A percentile compares a stretch with the other conserved stretches of the same genome.
Conservation (phyloP, 2,113 vertebrate genomes). For the Tursiops truncatus region DNA sequence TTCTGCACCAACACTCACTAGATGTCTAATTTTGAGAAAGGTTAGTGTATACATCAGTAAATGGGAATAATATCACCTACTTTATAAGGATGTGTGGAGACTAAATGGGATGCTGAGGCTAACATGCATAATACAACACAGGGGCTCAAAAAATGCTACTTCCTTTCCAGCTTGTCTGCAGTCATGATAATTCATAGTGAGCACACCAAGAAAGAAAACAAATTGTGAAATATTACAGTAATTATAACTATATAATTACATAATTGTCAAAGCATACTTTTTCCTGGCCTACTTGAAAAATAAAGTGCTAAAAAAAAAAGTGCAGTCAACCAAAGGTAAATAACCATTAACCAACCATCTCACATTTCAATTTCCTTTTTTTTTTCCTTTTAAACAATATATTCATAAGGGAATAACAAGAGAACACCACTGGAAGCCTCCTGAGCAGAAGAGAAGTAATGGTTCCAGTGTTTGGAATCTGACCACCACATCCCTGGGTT, state of each 20-base stretch:
- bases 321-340: neutral
- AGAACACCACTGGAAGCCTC: neutral
- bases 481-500: neutral
- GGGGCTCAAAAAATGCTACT: neutral
- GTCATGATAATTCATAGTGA: neutral
- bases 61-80: neutral
- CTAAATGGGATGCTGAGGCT: neutral
- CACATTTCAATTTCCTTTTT: neutral
- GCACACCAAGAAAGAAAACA: neutral
- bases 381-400: neutral
- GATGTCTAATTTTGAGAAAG: neutral
- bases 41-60: neutral
- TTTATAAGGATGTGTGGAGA: neutral
- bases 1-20: neutral
- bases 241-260: neutral
- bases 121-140: neutral
- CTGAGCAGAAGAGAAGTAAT: neutral
- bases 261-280: neutral
- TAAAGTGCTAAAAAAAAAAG: neutral
- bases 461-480: neutral
- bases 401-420: neutral
- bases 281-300: slow-evolving; percentile 3
- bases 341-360: neutral
- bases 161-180: neutral
- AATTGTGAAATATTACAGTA: neutral